phyloP scores from a whole-genome alignment of 2,113 vertebrate species.

The Xerus inauris region DNA sequence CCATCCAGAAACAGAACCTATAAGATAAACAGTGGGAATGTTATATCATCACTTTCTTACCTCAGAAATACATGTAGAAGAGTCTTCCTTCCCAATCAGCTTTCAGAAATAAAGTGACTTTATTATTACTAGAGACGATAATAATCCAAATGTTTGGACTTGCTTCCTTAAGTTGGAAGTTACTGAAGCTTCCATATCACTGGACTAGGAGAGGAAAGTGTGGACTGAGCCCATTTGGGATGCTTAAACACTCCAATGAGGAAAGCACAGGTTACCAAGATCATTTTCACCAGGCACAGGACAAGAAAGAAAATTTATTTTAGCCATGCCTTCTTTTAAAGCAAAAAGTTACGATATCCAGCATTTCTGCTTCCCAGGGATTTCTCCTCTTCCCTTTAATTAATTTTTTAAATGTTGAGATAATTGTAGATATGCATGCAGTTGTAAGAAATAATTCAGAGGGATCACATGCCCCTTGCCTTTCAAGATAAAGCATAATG shows the following conservation, averaged over 20 bases:
- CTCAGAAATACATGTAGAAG: background rate
- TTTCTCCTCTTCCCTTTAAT: background rate
- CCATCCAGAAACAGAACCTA: background rate
- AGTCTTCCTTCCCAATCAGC: background rate
- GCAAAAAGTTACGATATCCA: background rate
- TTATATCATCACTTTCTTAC: background rate
- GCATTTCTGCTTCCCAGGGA: background rate
- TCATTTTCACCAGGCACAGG: no score
- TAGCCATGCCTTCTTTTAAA: background rate
- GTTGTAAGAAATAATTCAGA: background rate
- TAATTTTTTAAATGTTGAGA: background rate
- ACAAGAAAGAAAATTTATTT: background rate
- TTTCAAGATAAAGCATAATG: background rate
- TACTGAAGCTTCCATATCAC: background rate
- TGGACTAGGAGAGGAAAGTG: background rate
- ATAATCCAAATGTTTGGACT: background rate
- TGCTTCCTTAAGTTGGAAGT: background rate
- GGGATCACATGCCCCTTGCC: background rate
- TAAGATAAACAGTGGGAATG: background rate
- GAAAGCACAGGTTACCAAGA: background rate
- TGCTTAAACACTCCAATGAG: background rate
- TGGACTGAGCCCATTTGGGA: background rate
- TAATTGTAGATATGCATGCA: background rate
- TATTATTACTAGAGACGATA: background rate
- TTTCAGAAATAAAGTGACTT: slow-evolving; percentile 1